These are phyloP conservation scores for Cyphomyrmex costatus DNA, from an alignment of 1,140 invertebrate genomes.

Conservation along the genomic window DNA sequence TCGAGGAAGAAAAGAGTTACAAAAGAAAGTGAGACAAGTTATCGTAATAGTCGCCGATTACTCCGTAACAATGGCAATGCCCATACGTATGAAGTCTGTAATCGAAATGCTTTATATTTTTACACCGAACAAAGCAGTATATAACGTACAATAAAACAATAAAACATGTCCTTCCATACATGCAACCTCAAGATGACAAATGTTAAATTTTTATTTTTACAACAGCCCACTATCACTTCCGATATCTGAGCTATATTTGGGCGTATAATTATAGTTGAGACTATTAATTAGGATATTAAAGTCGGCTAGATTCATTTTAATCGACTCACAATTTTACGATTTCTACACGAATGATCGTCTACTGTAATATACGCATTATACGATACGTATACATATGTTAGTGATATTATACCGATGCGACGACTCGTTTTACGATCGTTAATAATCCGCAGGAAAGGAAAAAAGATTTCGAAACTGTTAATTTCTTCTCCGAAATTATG, in stretches of 20 bases:
- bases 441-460: slow-evolving; percentile 25
- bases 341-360: slow-evolving; percentile 76
- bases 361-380: slow-evolving; percentile 75
- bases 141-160: slow-evolving; percentile 83
- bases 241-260: slow-evolving; percentile 78
- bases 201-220: slow-evolving; percentile 84
- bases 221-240: slow-evolving; percentile 78
- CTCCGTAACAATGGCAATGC: slow-evolving; percentile 76
- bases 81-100: slow-evolving; percentile 80
- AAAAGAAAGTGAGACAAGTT: slow-evolving; percentile 70
- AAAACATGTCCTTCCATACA: slow-evolving; percentile 85
- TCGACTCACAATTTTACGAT: slow-evolving; percentile 72
- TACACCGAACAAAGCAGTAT: slow-evolving; percentile 83
- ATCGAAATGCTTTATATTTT: slow-evolving; percentile 86
- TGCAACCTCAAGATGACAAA: slow-evolving; percentile 84
- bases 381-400: slow-evolving; percentile 69
- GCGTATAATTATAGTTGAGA: slow-evolving; percentile 75
- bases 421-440: slow-evolving; percentile 57
- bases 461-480: slow-evolving; percentile 42
- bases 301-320: slow-evolving; percentile 76
- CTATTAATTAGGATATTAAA: slow-evolving; percentile 76
- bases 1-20: slow-evolving; percentile 67
- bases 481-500: slow-evolving; percentile 53
- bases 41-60: slow-evolving; percentile 73
- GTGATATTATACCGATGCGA: slow-evolving; percentile 72